Base-by-base conservation (phyloP, 2,797 vertebrate species). In the Melanotaenia boesemani region DNA sequence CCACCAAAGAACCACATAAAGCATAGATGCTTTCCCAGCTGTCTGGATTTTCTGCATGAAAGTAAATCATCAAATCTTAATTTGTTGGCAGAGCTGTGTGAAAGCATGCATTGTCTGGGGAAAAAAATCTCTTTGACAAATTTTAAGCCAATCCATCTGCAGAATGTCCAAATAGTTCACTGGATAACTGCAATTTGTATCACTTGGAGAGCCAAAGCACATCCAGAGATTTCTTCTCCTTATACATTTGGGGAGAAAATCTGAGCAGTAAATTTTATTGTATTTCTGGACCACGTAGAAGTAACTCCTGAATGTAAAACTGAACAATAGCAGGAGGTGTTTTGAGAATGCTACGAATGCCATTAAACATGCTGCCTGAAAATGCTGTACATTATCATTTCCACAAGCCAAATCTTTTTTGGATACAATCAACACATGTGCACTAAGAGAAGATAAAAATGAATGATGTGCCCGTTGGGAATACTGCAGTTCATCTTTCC, bases 371-470 rank as follows among this genome's bases (percentile, higher is more conserved):
- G 52, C 28, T 26, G 11, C 28, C 16, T 34, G 12, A 46, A 39
- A 37, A 63, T 41, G 41, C 24, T 67, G 32, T 41, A 37, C 48
- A 24, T 39, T 69, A 24, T 24, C 41, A 63, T 13, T 65, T 44
- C 37, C 58, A 54, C 58, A 22, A 24, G 39, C 50, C 36, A 78
- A 72, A 67, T 48, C 2, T 26, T 52, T 72, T 56, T 54, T 63
- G 72, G 41, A 67, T 24, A 39, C 39, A 46, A 59, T 64, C 46
- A n/a, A 56, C 39, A 54, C 22, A 69, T 24, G 34, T 44, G n/a
- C 30, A 36, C 30, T 55, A 44, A 58, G 3, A 48, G 22, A 50
- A 71, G 64, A 75, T 61, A 63, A 63, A 74, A 76, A 8, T 0
- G 50, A 64, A 56, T 22, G 3, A 60, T 54, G 20, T 36, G 22